phyloP scores from a whole-genome alignment of 1,140 invertebrate genomes.

The Neodiprion fabricii region DNA sequence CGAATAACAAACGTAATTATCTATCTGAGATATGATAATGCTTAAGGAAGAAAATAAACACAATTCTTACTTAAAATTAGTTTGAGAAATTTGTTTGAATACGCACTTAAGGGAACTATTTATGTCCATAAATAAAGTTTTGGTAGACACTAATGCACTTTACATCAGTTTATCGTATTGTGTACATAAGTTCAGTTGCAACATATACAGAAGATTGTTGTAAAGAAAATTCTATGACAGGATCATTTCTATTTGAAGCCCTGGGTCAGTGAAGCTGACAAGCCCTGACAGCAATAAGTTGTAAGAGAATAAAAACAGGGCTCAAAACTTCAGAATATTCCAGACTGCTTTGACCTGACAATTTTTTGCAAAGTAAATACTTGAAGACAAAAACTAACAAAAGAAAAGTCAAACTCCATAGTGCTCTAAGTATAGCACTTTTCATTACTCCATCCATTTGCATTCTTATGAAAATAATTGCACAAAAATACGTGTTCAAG shows the following conservation, averaged over 20 bases:
- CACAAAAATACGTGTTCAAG: conserved; percentile 91
- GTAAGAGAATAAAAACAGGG: conserved; percentile 88
- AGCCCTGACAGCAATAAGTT: conserved; percentile 88
- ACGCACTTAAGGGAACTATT: too few relatives aligned
- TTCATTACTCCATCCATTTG: conserved; percentile 81
- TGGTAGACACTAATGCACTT: too few relatives aligned
- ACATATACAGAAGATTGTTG: conserved; percentile 27
- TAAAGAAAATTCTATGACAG: conserved; percentile 19
- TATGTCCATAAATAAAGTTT: too few relatives aligned
- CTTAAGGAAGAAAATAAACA: too few relatives aligned
- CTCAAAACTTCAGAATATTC: conserved; percentile 93
- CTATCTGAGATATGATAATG: too few relatives aligned
- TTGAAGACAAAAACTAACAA: conserved; percentile 91
- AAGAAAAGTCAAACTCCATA: conserved; percentile 87
- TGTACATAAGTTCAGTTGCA: conserved; percentile 29
- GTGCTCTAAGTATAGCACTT: conserved; percentile 74
- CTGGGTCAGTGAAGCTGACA: conserved; percentile 79
- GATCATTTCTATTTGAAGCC: conserved; percentile 15
- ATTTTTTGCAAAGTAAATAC: conserved; percentile 88
- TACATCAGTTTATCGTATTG: conserved; percentile 18
- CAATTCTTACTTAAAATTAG: too few relatives aligned
- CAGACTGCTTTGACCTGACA: conserved; percentile 78
- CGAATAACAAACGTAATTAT: too few relatives aligned
- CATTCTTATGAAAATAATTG: conserved; percentile 93
- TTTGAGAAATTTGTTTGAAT: too few relatives aligned